A percentile compares a stretch with the other conserved stretches of the same genome.
Evolutionary conservation across 2,113 vertebrate species (phyloP).

Genomic region (Cyprinodon brontotheroides): DNA sequence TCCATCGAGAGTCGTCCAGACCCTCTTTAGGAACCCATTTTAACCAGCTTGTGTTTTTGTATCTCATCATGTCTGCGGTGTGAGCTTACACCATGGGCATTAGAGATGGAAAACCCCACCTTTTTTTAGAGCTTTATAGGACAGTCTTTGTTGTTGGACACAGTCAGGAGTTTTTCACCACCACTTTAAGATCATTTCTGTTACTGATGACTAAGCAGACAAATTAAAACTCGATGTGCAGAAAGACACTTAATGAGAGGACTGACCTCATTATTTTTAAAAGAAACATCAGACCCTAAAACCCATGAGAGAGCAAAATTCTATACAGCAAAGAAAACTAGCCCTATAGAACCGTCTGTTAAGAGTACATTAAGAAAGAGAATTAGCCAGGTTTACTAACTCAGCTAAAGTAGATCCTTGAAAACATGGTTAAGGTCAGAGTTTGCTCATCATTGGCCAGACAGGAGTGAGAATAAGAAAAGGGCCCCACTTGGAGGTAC

Average conservation of each 20-base stretch:
- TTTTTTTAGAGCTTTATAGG: conserved; percentile 70
- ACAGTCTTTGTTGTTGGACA: conserved; percentile 69
- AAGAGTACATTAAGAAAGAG: conserved; percentile 28
- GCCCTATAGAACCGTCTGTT: conserved; percentile 10
- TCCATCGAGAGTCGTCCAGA: conserved; percentile 68
- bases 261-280: conserved; percentile 64
- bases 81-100: conserved; percentile 48
- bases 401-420: conserved; percentile 31
- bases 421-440: conserved; percentile 48
- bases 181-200: conserved; percentile 62
- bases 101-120: conserved; percentile 57
- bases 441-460: conserved; percentile 53
- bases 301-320: conserved; percentile 56
- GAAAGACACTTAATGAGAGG: conserved; percentile 56
- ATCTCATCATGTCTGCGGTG: conserved; percentile 47
- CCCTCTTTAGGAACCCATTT: conserved; percentile 59
- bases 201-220: conserved; percentile 71
- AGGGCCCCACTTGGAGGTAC: conserved; percentile 71
- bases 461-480: conserved; percentile 39
- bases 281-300: conserved; percentile 55
- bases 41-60: conserved; percentile 22
- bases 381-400: conserved; percentile 25
- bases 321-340: conserved; percentile 46
- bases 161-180: conserved; percentile 69
- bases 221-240: conserved; percentile 71